Conservation (phyloP, 2,797 vertebrate species). For the Acrossocheilus fasciatus region DNA sequence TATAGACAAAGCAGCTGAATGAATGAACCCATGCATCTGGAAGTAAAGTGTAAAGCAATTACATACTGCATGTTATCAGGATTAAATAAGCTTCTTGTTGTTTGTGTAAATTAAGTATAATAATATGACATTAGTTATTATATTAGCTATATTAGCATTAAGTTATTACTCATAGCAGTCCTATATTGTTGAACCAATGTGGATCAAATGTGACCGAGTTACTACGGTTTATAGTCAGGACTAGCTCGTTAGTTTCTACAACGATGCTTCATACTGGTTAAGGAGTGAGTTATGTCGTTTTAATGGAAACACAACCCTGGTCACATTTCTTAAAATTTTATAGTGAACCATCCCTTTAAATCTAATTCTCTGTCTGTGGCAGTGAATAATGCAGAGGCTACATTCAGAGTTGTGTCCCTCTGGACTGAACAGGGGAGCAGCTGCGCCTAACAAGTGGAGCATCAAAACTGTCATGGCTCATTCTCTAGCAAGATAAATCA, state of each 20-base stretch:
- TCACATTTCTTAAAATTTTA: not conserved
- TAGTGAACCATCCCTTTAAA: not conserved
- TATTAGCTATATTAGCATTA: too few species aligned
- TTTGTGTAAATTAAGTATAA: too few species aligned
- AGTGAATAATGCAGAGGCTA: conserved; percentile 68
- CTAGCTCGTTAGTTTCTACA: not conserved
- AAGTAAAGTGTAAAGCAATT: too few species aligned
- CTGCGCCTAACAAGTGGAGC: conserved; percentile 76
- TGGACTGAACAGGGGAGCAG: conserved; percentile 73
- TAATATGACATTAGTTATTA: too few species aligned
- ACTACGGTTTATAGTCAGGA: not conserved
- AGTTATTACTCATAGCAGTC: not conserved
- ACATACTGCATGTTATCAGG: too few species aligned
- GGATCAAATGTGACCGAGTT: not conserved
- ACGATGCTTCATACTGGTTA: not conserved
- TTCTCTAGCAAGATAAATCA: conserved; percentile 74
- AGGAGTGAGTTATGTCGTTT: not conserved
- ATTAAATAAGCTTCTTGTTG: too few species aligned
- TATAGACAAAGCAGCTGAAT: too few species aligned
- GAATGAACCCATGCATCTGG: too few species aligned
- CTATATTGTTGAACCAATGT: not conserved
- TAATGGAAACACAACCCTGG: not conserved
- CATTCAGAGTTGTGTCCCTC: conserved; percentile 64
- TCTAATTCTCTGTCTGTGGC: conserved; percentile 27
- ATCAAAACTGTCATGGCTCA: conserved; percentile 74